Conservation (phyloP, 2,888 invertebrate species). For the Phortica magna region DNA sequence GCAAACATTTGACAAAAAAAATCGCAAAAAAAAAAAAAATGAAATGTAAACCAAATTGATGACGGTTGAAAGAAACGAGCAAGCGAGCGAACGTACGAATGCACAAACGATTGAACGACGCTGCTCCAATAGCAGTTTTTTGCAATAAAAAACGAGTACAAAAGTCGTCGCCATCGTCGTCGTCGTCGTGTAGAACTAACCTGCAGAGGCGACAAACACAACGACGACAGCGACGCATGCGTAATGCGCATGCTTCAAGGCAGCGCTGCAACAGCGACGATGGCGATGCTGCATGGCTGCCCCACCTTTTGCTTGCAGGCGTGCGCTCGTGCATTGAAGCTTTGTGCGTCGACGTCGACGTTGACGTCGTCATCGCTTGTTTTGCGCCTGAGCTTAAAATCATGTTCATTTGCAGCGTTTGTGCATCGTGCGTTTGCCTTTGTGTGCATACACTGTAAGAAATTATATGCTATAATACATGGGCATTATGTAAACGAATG, state of each 20-base stretch:
- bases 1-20: constrained; percentile 55
- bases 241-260: neutral
- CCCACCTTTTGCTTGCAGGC: constrained; percentile 9
- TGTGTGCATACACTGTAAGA: neutral
- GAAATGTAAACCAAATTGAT: constrained; percentile 56
- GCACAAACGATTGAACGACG: neutral
- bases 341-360: neutral
- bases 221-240: neutral
- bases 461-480: neutral
- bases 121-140: constrained; percentile 7
- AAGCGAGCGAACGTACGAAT: no score
- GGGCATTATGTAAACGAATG: neutral
- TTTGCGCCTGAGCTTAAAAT: constrained; percentile 9
- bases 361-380: neutral
- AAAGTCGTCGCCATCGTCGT: constrained; percentile 29
- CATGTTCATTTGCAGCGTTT: neutral
- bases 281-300: neutral
- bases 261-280: neutral
- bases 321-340: constrained; percentile 2
- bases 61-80: constrained; percentile 44
- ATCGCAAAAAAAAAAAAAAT: constrained; percentile 39
- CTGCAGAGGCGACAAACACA: constrained; percentile 4
- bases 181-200: constrained; percentile 22
- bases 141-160: constrained; percentile 17
- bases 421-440: neutral